A percentile compares a stretch with the other conserved stretches of the same genome.
Evolutionary conservation across 2,113 vertebrate genomes (phyloP).

Genomic region (Sinosuthora webbiana): DNA sequence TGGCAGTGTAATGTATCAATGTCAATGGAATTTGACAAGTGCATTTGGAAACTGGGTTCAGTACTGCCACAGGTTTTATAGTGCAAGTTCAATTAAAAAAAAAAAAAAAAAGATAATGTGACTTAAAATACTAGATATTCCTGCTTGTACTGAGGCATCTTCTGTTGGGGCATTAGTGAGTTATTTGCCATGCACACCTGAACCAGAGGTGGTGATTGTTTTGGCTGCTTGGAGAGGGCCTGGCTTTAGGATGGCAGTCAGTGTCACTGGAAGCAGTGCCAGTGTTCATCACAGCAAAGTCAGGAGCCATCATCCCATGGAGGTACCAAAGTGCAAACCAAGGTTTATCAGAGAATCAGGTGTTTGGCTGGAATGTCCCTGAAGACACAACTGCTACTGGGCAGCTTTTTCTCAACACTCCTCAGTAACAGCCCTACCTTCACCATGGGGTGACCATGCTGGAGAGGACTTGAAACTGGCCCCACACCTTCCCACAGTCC

Average conservation of each 20-base stretch:
- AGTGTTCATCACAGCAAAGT: background rate
- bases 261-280: background rate
- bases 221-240: background rate
- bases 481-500: background rate
- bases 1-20: background rate
- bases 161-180: background rate
- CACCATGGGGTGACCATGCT: rapidly evolving
- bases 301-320: rapidly evolving
- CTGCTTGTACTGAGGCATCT: background rate
- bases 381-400: background rate
- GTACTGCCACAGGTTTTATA: background rate
- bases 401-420: background rate
- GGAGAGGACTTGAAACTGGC: background rate
- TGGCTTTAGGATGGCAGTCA: background rate
- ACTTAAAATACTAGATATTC: background rate
- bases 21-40: background rate
- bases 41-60: background rate
- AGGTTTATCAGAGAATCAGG: background rate
- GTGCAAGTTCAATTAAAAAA: background rate
- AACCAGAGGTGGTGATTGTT: background rate
- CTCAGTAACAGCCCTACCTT: background rate
- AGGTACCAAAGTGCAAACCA: background rate
- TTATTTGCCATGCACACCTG: background rate
- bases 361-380: rapidly evolving
- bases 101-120: background rate